Percentiles rank a stretch among this genome's conserved stretches.
phyloP scores from a whole-genome alignment of 2,797 vertebrate species.

The Limnodromus scolopaceus region DNA sequence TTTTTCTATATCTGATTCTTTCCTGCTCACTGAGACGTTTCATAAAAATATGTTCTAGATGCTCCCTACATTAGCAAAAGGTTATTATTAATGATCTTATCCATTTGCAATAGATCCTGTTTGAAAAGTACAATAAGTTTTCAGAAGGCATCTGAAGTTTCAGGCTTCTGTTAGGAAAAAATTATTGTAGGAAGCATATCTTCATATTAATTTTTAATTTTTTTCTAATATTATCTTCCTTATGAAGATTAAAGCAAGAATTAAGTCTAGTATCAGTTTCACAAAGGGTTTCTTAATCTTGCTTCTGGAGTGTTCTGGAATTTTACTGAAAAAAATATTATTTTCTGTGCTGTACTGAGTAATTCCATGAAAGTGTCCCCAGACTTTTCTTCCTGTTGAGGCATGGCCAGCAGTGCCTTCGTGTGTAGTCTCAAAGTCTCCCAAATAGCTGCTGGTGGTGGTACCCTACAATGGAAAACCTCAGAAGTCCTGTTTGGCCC shows the following conservation, averaged over 20 bases:
- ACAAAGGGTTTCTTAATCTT: background rate
- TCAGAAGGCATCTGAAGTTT: background rate
- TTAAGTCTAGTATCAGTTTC: background rate
- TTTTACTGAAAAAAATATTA: background rate
- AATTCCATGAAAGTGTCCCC: background rate
- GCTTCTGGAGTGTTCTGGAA: background rate
- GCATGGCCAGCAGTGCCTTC: background rate
- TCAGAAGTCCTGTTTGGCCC: background rate
- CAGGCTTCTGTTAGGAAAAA: background rate
- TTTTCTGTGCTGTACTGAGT: background rate
- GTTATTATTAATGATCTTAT: background rate
- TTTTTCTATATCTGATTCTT: background rate
- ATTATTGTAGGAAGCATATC: background rate
- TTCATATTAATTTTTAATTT: slow-evolving; percentile 28
- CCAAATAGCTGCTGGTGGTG: background rate
- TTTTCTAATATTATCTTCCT: slow-evolving; percentile 29
- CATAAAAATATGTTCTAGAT: background rate
- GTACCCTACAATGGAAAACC: background rate
- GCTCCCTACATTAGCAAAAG: background rate
- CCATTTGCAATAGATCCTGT: background rate
- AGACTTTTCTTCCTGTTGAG: background rate
- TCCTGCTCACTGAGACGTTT: background rate
- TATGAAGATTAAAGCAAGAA: slow-evolving; percentile 31
- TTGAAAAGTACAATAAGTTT: background rate
- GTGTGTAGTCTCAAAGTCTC: background rate